Percentiles rank a stretch among this genome's conserved stretches.
Evolutionary conservation across 2,797 vertebrate genomes (phyloP).

Genomic region (Enoplosus armatus): DNA sequence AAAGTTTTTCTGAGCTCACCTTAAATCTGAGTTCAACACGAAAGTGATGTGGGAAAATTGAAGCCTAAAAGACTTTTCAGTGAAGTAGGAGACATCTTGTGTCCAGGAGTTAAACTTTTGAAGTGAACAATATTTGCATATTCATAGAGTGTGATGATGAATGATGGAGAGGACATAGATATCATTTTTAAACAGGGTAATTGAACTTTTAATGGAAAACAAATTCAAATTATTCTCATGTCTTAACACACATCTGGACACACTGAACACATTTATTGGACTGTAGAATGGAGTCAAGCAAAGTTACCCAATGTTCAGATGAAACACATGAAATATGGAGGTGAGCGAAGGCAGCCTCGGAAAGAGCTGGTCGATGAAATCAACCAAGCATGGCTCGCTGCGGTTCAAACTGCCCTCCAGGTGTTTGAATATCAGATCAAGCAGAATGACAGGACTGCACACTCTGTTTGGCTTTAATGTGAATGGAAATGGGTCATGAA

Average conservation of each 20-base stretch:
- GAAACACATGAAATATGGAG: constrained; percentile 9
- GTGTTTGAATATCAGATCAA: constrained; percentile 65
- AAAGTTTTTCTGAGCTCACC: background rate
- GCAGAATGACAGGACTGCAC: constrained; percentile 51
- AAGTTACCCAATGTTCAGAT: background rate
- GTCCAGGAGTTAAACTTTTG: background rate
- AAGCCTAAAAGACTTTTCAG: background rate
- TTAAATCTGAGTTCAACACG: background rate
- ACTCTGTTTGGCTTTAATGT: constrained; percentile 41
- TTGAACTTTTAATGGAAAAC: background rate
- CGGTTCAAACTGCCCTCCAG: constrained; percentile 47
- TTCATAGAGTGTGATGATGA: no score
- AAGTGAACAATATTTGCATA: background rate
- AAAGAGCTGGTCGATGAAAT: constrained; percentile 34
- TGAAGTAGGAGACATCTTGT: background rate
- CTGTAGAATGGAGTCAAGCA: background rate
- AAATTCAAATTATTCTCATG: background rate
- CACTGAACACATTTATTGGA: background rate
- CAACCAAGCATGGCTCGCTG: constrained; percentile 39
- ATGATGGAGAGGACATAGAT: no score
- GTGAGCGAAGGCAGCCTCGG: constrained; percentile 8
- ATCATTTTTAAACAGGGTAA: background rate
- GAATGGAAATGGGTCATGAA: constrained; percentile 63
- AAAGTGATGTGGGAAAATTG: no score
- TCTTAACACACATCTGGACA: background rate